Percentiles rank a stretch among this genome's conserved stretches.
Evolutionary conservation across 2,113 vertebrate species (phyloP).

Genomic region (Anhinga rufa): DNA sequence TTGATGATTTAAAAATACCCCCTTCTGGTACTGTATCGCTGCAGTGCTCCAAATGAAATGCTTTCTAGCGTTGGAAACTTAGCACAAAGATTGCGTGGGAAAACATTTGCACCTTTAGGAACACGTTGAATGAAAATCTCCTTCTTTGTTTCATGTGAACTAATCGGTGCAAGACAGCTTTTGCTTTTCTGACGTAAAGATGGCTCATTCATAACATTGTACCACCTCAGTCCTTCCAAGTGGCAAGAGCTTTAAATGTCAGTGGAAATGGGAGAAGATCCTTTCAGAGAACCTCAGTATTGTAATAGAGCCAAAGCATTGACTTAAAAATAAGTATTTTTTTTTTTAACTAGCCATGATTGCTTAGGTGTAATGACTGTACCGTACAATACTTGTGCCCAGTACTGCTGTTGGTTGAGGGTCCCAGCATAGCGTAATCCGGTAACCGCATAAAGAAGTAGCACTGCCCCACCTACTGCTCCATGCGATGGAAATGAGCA

Average conservation of each 20-base stretch:
- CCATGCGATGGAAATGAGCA: neutral
- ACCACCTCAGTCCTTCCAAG: neutral
- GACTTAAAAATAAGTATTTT: neutral
- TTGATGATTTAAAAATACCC: neutral
- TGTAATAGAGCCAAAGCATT: rapidly evolving
- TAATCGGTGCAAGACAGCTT: neutral
- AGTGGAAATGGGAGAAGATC: neutral
- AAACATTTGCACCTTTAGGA: neutral
- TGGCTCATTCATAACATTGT: neutral
- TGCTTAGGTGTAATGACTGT: neutral
- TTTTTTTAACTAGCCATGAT: neutral
- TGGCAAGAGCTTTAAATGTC: neutral
- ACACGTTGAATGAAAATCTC: neutral
- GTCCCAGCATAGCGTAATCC: neutral
- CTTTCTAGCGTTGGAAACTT: neutral
- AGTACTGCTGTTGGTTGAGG: neutral
- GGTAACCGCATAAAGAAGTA: neutral
- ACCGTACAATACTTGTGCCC: neutral
- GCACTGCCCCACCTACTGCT: neutral
- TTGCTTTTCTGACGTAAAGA: neutral
- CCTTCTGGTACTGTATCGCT: neutral
- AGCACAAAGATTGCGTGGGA: neutral
- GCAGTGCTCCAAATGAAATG: neutral
- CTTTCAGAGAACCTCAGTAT: neutral
- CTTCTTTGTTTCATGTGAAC: neutral